Evolutionary conservation across 2,888 invertebrate species (phyloP), one percentile per base, ranked within the genome.

Genomic region (Isoperla grammatica): DNA sequence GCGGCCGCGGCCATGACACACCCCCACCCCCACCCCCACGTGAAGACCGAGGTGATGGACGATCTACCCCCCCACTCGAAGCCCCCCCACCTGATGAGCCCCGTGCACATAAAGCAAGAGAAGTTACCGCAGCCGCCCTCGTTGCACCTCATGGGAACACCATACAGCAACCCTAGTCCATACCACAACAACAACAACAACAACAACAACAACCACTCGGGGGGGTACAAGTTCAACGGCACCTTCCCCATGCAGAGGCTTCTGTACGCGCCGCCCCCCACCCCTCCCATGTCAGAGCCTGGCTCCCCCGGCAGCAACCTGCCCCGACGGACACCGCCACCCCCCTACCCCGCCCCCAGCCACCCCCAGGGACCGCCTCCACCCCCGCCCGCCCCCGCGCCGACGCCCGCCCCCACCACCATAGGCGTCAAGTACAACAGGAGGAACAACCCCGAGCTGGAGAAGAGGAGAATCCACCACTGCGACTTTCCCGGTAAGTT

Each of bases 381-480:
- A 71, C 73, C 22, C 72, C 72, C 66, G 71, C 70, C 56, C 71
- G 50, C 64, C 65, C 72, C 68, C 64, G 69, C 45, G 67, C 67
- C 40, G 60, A 69, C 29, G 67, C 29, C 43, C 20, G 75, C 78
- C 69, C 50, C 59, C 17, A 40, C 55, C 50, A 11, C 42, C 40
- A 54, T 45, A 46, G 54, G 19, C 23, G 74, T 81, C 65, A 91
- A 89, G 72, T 95, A 93, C 78, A 96, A 96, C 79, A 81, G 96
- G 66, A 82, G 95, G 72, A 96, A 96, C 76, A 97, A 97, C 78
- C 96, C 96, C 0, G 96, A 97, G 74, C 77, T 97, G 68, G 96
- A 97, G 75, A 96, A 96, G 75, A 80, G 96, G 68, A 79, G 97
- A 71, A 95, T 96, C 69, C 96, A 97, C 74, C 95, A 92, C 76